Evolutionary conservation across 2,113 vertebrate genomes (phyloP), one percentile per base, ranked within the genome.

Genomic region (Chionodraco myersi): DNA sequence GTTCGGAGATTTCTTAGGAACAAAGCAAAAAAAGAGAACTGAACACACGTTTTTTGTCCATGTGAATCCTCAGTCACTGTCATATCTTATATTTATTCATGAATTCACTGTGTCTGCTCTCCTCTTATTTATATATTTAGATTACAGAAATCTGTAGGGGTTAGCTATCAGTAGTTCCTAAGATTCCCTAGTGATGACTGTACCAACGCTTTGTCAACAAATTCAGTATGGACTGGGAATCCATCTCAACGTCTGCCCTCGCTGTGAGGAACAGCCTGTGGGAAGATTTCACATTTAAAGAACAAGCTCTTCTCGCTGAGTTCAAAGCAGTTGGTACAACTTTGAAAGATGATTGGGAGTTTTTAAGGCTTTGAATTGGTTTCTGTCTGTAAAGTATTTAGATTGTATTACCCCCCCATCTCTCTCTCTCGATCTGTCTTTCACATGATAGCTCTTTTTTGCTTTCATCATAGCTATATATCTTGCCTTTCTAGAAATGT

Each of bases 121-220:
- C 67, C 15, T 21, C 48, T 71, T 80, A 77, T 80, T 80, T 80
- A 86, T 85, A 72, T 79, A 58, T 87, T 82, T 84, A 82, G 66
- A 89, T 79, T 63, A 70, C 36, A 86, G 58, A 78, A 86, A 68
- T 79, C 58, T 56, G 48, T 56, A 64, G 62, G 52, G 23, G 54
- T 41, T 83, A 67, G 64, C 69, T 82, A 52, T 81, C 51, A 23
- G 72, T 54, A 75, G 81, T 45, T 88, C 83, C 85, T 69, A 63
- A 70, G 73, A 79, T 82, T 21, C 87, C 45, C 74, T 63, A 80
- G 67, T 83, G 80, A 84, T 70, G 45, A 79, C 64, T 82, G 70
- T 92, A 84, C 89, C 86, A 82, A 80, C 85, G 89, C 86, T 88
- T 88, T 89, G 86, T 91, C 86, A 90, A 91, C 86, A 92, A 92